These are phyloP conservation scores for Chymomyza fuscimana DNA, from an alignment of 2,888 invertebrate genomes.

Conservation along the genomic window DNA sequence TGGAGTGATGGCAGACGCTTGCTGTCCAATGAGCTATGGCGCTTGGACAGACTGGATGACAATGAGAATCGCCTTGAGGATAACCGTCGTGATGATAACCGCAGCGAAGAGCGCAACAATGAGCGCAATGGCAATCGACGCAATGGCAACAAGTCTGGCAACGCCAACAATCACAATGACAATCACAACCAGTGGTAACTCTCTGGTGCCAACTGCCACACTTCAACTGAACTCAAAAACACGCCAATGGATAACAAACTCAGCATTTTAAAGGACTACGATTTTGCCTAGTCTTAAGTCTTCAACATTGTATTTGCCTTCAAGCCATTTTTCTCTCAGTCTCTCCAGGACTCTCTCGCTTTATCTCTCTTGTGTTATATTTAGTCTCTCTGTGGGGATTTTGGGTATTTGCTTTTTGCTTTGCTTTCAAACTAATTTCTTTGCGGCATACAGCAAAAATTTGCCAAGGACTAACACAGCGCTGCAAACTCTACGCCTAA, in stretches of 20 bases:
- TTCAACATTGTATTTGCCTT: conserved; percentile 20
- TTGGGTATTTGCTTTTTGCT: conserved; percentile 25
- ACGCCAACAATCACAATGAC: conserved; percentile 25
- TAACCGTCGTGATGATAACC: conserved; percentile 30
- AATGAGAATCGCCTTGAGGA: conserved; percentile 24
- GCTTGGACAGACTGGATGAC: conserved; percentile 58
- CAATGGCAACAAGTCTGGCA: conserved; percentile 32
- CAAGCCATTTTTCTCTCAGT: conserved; percentile 21
- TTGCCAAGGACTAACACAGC: conserved; percentile 48
- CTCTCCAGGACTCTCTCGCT: background rate
- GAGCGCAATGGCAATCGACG: conserved; percentile 13
- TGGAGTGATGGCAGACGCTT: conserved; percentile 50
- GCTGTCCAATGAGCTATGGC: conserved; percentile 58
- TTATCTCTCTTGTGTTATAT: conserved; percentile 38
- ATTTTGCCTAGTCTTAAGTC: conserved; percentile 44
- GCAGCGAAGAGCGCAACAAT: conserved; percentile 28
- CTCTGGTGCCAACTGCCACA: background rate
- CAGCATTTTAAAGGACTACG: conserved; percentile 44
- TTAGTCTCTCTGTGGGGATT: conserved; percentile 40
- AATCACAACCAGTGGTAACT: conserved; percentile 54
- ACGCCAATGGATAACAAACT: conserved; percentile 29
- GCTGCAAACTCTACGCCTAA: conserved; percentile 38
- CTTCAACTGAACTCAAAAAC: conserved; percentile 48
- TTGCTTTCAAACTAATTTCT: conserved; percentile 15
- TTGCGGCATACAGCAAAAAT: conserved; percentile 32